phyloP scores from a whole-genome alignment of 2,888 invertebrate genomes.

The Therioaphis trifolii region DNA sequence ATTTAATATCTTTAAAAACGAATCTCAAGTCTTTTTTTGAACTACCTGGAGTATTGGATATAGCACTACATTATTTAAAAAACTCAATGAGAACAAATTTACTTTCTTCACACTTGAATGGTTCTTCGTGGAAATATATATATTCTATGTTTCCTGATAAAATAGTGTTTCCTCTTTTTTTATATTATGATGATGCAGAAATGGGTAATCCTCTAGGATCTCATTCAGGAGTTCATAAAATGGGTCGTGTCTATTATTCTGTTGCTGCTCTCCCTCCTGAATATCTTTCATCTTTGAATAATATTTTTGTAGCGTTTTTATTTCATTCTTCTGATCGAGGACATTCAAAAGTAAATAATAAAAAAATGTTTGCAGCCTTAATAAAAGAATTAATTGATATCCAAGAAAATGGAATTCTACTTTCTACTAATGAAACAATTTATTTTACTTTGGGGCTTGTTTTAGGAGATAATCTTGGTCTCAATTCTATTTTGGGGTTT shows the following conservation, averaged over 20 bases:
- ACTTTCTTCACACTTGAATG: not conserved
- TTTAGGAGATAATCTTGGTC: slow-evolving; percentile 46
- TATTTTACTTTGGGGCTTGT: slow-evolving; percentile 34
- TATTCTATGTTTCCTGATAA: too few relatives aligned
- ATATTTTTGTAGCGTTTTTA: too few relatives aligned
- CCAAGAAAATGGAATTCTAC: slow-evolving; percentile 12
- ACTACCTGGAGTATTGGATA: not conserved
- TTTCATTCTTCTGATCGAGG: not conserved
- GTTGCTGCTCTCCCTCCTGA: too few relatives aligned
- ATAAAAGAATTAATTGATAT: slow-evolving; percentile 30
- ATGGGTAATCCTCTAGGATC: too few relatives aligned
- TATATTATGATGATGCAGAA: too few relatives aligned
- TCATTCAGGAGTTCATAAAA: too few relatives aligned
- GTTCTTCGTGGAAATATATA: too few relatives aligned
- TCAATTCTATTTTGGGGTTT: slow-evolving; percentile 48
- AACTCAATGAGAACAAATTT: not conserved
- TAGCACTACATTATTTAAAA: not conserved
- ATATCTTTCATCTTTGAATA: too few relatives aligned
- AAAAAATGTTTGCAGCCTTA: slow-evolving; percentile 18
- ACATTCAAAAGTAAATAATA: not conserved
- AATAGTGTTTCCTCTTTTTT: too few relatives aligned
- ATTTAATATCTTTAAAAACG: slow-evolving; percentile 5
- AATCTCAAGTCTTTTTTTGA: slow-evolving; percentile 10
- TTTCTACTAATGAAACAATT: slow-evolving; percentile 24
- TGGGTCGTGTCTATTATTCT: too few relatives aligned